A percentile compares a stretch with the other conserved stretches of the same genome.
Evolutionary conservation across 2,888 invertebrate genomes (phyloP).

Genomic region (Cheilosia vulpina): DNA sequence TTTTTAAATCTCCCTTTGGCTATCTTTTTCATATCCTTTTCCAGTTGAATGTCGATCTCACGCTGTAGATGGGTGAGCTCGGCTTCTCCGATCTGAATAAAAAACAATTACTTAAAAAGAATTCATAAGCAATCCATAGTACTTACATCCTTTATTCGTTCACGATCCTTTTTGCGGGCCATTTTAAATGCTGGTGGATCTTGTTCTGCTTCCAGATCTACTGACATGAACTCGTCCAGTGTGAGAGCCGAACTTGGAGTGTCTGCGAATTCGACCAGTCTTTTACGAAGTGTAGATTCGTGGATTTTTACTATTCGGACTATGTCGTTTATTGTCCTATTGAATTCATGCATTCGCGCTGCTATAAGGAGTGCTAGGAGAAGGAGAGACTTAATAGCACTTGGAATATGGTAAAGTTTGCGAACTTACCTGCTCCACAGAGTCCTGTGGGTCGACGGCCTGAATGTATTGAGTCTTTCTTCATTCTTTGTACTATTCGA

Average conservation of each 20-base stretch:
- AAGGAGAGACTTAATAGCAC: conserved; percentile 30
- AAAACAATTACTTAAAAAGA: background rate
- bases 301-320: conserved; percentile 98
- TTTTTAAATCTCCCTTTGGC: conserved; percentile 79
- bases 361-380: conserved; percentile 95
- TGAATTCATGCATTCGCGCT: conserved; percentile 95
- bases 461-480: conserved; percentile 97
- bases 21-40: conserved; percentile 86
- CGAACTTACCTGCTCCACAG: conserved; percentile 94
- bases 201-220: conserved; percentile 97
- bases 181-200: conserved; percentile 97
- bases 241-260: conserved; percentile 98
- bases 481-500: conserved; percentile 98
- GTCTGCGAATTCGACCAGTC: conserved; percentile 96
- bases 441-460: conserved; percentile 98
- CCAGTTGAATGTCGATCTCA: conserved; percentile 93
- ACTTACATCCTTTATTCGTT: conserved; percentile 90
- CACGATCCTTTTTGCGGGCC: conserved; percentile 94
- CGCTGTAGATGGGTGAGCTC: conserved; percentile 91
- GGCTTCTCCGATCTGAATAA: conserved; percentile 84
- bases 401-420: background rate
- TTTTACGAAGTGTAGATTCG: conserved; percentile 95
- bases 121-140: background rate
- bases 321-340: conserved; percentile 92
- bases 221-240: conserved; percentile 97